Evolutionary conservation across 1,140 invertebrate species (phyloP).

Genomic region (Leptoteleia sp.): DNA sequence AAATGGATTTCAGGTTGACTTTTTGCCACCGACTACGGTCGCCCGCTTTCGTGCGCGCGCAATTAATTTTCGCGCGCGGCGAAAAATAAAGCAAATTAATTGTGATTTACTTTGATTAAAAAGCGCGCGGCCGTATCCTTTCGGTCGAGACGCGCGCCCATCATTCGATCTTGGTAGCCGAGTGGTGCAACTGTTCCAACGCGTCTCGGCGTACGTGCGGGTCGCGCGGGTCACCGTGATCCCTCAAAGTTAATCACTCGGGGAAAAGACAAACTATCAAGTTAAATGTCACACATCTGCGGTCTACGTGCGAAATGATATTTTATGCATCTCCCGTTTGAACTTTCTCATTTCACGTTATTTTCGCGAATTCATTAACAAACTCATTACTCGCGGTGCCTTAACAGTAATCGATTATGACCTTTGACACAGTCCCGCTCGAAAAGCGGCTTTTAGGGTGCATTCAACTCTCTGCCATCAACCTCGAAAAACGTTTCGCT

Average conservation of each 20-base stretch:
- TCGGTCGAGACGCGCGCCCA: slow-evolving; percentile 5
- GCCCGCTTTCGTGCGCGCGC: slow-evolving; percentile 15
- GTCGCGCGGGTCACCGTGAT: slow-evolving; percentile 44
- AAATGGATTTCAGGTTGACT: slow-evolving; percentile 50
- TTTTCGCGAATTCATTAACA: slow-evolving; percentile 65
- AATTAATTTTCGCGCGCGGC: slow-evolving; percentile 29
- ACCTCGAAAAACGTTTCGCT: no score
- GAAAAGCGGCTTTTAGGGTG: slow-evolving; percentile 53
- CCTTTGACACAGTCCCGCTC: slow-evolving; percentile 50
- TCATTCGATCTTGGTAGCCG: slow-evolving; percentile 15
- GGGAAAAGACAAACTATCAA: slow-evolving; percentile 61
- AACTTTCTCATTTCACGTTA: slow-evolving; percentile 61
- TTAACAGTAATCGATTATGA: slow-evolving; percentile 50
- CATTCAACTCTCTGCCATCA: slow-evolving; percentile 35
- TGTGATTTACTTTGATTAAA: slow-evolving; percentile 48
- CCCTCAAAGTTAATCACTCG: slow-evolving; percentile 63
- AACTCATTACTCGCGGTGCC: slow-evolving; percentile 48
- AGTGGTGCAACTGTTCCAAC: slow-evolving; percentile 46
- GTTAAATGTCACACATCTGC: slow-evolving; percentile 67
- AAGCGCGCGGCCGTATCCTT: slow-evolving; percentile 21
- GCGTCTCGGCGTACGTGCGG: slow-evolving; percentile 51
- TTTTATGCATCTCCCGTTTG: slow-evolving; percentile 53
- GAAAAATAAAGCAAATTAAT: slow-evolving; percentile 37
- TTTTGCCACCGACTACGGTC: slow-evolving; percentile 16
- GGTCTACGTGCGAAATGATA: slow-evolving; percentile 63